Evolutionary conservation across 1,140 invertebrate species (phyloP), one percentile per base, ranked within the genome.

Genomic region (Gryon sp.): DNA sequence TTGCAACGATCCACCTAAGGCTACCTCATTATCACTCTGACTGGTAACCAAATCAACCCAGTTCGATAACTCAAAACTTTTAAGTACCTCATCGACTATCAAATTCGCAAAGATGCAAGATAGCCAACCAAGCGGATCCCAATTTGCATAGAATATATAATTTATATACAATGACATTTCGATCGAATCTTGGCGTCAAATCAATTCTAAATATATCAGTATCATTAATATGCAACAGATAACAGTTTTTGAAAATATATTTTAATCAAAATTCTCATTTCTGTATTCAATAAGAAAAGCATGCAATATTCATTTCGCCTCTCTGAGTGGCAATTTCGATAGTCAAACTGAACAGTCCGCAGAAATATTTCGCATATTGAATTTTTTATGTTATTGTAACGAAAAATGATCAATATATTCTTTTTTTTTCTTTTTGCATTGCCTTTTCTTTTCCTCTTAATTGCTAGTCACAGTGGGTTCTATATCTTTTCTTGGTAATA

Each of bases 141-240:
- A 48, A 57, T 46, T 68, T 57, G 28, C 52, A 46, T 57, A 55
- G 38, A 46, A 46, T 32, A 53, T 20, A 55, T 36, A 46, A 55
- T 66, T 55, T 55, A 55, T 66, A 45, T 12, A 46, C 40, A 55
- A 66, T 66, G 40, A 52, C 22, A n/a, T 66, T 53, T 5, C 24
- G 26, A 65, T 65, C 26, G 14, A 45, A 41, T 28, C 59, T 36
- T 60, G 24, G 30, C 22, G 16, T 30, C 32, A 19, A 43, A 50
- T 52, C 36, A 50, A 30, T 63, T 16, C 2, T 5, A 50, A 36
- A 46, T 48, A 32, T 52, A 65, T 53, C 26, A 53, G 9, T 34
- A n/a, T 24, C 46, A 65, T 65, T 52, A 66, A 24, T 34, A 45
- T 55, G 24, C 11, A 41, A 50, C 24, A 32, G 45, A 63, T 50